These are phyloP conservation scores for Orthonevra nobilis DNA, from an alignment of 2,888 invertebrate genomes.

Conservation along the genomic window DNA sequence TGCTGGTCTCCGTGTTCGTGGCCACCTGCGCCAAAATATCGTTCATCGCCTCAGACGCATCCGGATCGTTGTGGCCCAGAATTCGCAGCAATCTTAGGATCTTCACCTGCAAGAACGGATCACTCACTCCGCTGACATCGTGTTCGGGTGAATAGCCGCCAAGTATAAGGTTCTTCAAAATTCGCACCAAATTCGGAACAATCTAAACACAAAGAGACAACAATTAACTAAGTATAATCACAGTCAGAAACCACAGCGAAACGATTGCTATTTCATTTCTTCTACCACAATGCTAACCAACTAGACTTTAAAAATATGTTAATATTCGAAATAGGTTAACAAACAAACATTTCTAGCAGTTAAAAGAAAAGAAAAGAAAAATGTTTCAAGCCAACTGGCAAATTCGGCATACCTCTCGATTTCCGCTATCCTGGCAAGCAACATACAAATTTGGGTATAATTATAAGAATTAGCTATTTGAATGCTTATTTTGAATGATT, in stretches of 20 bases:
- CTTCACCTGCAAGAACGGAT: constrained; percentile 99
- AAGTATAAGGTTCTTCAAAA: constrained; percentile 98
- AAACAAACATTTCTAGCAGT: constrained; percentile 57
- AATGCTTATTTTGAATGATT: constrained; percentile 68
- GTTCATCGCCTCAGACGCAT: constrained; percentile 99
- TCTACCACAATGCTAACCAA: constrained; percentile 4
- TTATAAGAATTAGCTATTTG: constrained; percentile 63
- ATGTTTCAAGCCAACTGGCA: constrained; percentile 78
- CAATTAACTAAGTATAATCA: no score
- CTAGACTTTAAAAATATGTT: constrained; percentile 17
- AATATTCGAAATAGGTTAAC: constrained; percentile 19
- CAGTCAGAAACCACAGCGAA: no score
- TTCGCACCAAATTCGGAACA: constrained; percentile 98
- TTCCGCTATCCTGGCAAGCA: constrained; percentile 85
- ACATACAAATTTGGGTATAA: constrained; percentile 78
- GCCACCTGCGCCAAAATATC: constrained; percentile 99
- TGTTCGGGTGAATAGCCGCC: constrained; percentile 99
- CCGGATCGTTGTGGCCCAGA: constrained; percentile 96
- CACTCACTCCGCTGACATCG: constrained; percentile 99
- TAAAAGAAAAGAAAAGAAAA: constrained; percentile 73
- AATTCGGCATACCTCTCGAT: constrained; percentile 84
- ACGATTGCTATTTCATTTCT: constrained; percentile 34
- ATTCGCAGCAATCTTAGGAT: constrained; percentile 96
- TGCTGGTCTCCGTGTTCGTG: constrained; percentile 99
- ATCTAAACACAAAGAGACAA: constrained; percentile 84